phyloP scores from a whole-genome alignment of 2,888 invertebrate genomes.

The Acronicta alni region DNA sequence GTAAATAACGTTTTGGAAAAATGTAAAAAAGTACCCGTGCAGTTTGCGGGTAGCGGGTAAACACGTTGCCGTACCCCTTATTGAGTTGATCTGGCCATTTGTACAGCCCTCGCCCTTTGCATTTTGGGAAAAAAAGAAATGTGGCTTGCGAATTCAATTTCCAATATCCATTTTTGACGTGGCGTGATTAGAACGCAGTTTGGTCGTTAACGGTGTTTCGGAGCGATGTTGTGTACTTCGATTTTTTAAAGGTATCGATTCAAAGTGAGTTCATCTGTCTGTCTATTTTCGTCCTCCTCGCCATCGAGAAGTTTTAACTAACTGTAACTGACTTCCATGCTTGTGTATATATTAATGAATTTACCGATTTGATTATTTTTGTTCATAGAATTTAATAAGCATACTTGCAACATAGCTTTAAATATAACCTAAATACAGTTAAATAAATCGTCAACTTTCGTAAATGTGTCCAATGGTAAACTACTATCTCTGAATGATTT shows the following conservation, averaged over 20 bases:
- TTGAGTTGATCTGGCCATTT: constrained; percentile 89
- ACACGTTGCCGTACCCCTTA: constrained; percentile 86
- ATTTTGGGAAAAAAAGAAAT: constrained; percentile 78
- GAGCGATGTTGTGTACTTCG: constrained; percentile 67
- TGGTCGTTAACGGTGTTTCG: constrained; percentile 82
- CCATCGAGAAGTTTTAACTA: constrained; percentile 27
- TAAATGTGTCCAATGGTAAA: no score
- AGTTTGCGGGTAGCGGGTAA: constrained; percentile 87
- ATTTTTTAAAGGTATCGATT: constrained; percentile 73
- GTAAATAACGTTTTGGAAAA: constrained; percentile 87
- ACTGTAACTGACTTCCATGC: constrained; percentile 17
- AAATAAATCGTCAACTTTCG: no score
- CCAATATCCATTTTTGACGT: constrained; percentile 89
- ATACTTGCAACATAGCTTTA: no score
- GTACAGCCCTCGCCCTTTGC: constrained; percentile 83
- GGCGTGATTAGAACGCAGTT: constrained; percentile 88
- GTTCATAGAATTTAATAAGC: no score
- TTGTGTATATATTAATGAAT: no score
- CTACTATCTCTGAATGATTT: no score
- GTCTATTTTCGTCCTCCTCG: constrained; percentile 32
- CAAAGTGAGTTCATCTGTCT: constrained; percentile 60
- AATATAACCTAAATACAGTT: no score
- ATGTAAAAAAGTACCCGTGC: constrained; percentile 82
- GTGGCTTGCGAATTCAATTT: constrained; percentile 84
- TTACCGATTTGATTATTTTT: no score